A percentile compares a stretch with the other conserved stretches of the same genome.
Evolutionary conservation across 2,888 invertebrate genomes (phyloP).

Genomic region (Orthosia gracilis): DNA sequence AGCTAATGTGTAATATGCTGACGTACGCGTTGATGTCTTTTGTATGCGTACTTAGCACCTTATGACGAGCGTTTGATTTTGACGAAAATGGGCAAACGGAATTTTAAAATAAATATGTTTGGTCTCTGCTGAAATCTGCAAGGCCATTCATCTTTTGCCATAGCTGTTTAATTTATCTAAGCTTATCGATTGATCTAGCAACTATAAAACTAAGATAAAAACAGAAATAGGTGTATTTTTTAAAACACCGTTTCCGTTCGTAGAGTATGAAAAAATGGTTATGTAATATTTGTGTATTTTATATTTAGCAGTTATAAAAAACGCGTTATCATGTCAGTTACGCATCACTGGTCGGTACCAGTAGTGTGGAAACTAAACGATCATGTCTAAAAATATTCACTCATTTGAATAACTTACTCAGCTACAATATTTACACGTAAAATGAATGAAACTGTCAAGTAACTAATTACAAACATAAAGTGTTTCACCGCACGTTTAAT

Average conservation of each 20-base stretch:
- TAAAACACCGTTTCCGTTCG: background rate
- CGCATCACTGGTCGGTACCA: background rate
- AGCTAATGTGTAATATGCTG: background rate
- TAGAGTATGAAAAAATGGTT: too few species aligned
- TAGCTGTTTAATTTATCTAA: too few species aligned
- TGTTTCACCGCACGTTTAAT: conserved; percentile 9
- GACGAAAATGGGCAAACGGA: background rate
- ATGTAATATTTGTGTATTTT: background rate
- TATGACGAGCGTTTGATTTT: background rate
- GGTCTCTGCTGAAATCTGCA: too few species aligned
- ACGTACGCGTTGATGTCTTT: conserved; percentile 61
- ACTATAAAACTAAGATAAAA: too few species aligned
- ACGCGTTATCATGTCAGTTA: conserved; percentile 12
- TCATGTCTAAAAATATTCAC: conserved; percentile 8
- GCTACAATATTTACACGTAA: conserved; percentile 1
- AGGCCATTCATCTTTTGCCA: too few species aligned
- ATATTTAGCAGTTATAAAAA: background rate
- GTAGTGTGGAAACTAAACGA: conserved; percentile 14
- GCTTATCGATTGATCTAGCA: too few species aligned
- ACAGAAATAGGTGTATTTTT: too few species aligned
- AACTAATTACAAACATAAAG: too few species aligned
- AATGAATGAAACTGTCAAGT: conserved; percentile 7
- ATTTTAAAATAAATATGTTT: too few species aligned
- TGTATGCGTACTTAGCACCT: conserved; percentile 4
- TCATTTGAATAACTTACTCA: conserved; percentile 27